Conservation (phyloP, 2,113 vertebrate species). For the Bubo blakistoni region DNA sequence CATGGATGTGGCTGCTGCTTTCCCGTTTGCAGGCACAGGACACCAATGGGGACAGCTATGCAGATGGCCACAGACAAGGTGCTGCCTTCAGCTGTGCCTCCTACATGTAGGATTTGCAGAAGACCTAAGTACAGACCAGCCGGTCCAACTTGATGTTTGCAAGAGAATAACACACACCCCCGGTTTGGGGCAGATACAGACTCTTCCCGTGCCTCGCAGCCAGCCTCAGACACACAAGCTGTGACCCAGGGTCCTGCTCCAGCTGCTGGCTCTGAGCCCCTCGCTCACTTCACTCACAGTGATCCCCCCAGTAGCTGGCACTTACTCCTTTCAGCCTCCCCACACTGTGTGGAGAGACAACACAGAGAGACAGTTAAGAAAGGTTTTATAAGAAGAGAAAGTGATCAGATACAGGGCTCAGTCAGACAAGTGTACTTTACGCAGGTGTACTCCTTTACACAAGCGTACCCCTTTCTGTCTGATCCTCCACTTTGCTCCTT, state of each 20-base stretch:
- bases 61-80: background rate
- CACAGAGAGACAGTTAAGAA: background rate
- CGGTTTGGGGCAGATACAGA: background rate
- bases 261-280: fast-evolving
- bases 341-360: background rate
- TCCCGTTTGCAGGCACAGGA: background rate
- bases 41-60: fast-evolving
- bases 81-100: background rate
- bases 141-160: background rate
- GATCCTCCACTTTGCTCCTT: background rate
- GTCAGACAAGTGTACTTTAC: background rate
- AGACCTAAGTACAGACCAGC: background rate
- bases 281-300: fast-evolving
- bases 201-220: background rate
- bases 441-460: no score
- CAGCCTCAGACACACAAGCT: background rate
- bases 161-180: background rate
- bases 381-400: background rate
- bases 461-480: background rate
- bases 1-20: background rate
- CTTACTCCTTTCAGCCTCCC: background rate
- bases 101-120: background rate
- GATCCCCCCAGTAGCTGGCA: background rate
- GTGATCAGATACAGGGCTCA: fast-evolving
- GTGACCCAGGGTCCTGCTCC: background rate